Evolutionary conservation across 2,113 vertebrate species (phyloP), one percentile per base, ranked within the genome.

Genomic region (Tetraodon nigroviridis): DNA sequence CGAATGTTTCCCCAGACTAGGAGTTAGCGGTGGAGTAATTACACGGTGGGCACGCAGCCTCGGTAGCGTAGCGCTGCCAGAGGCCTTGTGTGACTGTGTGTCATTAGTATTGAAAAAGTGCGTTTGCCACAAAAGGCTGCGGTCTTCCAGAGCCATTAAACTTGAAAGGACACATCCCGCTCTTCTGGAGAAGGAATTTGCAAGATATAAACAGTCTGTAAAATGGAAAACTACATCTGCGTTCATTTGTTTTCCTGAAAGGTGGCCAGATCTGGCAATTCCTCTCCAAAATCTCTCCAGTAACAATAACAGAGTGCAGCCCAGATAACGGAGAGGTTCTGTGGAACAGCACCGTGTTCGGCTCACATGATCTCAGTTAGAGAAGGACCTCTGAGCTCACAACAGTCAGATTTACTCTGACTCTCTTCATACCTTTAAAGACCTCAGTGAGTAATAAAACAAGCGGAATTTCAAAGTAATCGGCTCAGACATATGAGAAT

Each of bases 151-250:
- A 83, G 81, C 78, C 81, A 84, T 87, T 89, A 82, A 85, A 89
- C 87, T 88, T 90, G 82, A 90, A 90, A 89, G 88, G 79, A 79
- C 81, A 84, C 72, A 69, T 72, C 75, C 71, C 56, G 58, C 74
- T 88, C 78, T 76, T 87, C 86, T 82, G 75, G 78, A 83, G 76
- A 78, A 88, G 72, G 83, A 88, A 90, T 90, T 88, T 79, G 77
- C 81, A 53, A 89, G 81, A 88, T 86, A 88, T 91, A 92, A 92
- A 90, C 90, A 89, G 86, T 75, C 89, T 84, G 87, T 90, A 86
- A 90, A 90, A 88, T 85, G 89, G 82, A 90, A 90, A 88, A 88
- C 78, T 89, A 86, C 87, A 89, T 90, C 87, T 89, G 89, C 76
- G 80, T 87, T 83, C 81, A 83, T 89, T 90, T 88, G 87, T 86